Evolutionary conservation across 2,888 invertebrate species (phyloP).

Genomic region (Tetheella fluctuosa): DNA sequence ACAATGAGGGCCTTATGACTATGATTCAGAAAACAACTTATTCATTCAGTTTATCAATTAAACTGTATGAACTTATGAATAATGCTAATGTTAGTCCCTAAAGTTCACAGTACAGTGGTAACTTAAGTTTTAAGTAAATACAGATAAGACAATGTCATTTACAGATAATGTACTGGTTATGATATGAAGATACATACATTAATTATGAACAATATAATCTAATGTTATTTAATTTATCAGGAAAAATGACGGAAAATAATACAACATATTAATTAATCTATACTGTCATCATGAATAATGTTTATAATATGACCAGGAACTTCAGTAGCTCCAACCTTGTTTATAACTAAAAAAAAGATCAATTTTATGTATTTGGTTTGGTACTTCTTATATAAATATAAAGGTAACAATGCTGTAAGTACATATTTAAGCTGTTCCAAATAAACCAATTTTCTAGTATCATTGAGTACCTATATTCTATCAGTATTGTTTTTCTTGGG

Average conservation of each 20-base stretch:
- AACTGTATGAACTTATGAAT: not conserved
- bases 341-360: no score
- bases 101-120: slow-evolving; percentile 24
- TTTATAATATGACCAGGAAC: not conserved
- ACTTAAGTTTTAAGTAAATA: slow-evolving; percentile 11
- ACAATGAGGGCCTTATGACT: not conserved
- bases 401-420: no score
- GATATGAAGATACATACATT: not conserved
- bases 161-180: slow-evolving; percentile 25
- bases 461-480: no score
- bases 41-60: not conserved
- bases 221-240: not conserved
- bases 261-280: not conserved
- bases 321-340: no score
- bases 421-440: no score
- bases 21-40: not conserved
- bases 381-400: no score
- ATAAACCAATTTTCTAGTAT: no score
- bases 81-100: slow-evolving; percentile 21
- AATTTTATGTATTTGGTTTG: no score
- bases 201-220: not conserved
- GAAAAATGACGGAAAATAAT: not conserved
- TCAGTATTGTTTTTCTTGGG: no score
- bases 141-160: slow-evolving; percentile 34
- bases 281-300: not conserved